Evolutionary conservation across 92 coral and sea anemone species (phyloP), one percentile per base, ranked within the genome.

Genomic region (Palythoa caribaeorum): DNA sequence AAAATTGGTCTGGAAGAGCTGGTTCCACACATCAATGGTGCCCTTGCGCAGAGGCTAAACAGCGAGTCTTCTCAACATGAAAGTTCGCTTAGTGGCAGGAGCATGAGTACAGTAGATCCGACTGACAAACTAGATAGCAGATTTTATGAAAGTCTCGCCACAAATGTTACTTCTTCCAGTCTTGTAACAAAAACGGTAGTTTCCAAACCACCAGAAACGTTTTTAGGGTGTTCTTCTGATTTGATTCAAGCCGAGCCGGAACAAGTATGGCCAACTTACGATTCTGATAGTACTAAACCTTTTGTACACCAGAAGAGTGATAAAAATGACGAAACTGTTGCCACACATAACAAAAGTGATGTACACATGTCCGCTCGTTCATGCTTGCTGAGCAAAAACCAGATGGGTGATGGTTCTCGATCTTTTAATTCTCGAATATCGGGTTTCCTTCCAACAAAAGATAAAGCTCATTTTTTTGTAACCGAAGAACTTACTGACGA

Each of bases 401-500:
- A 2, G 5, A 44, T 44, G 50, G 50, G 10, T 17, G n/a, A 36
- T 38, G 75, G 16, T 5, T 70, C 17, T 15, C 62, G 60, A 60
- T 37, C 11, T 38, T 15, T 9, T 11, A 8, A n/a, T 10, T 7
- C 13, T 6, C 60, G 13, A 21, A 16, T 59, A 12, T 70, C 85
- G 20, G 57, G 9, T 37, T 40, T 65, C 5, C 71, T n/a, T 10
- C 71, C 15, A 47, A 74, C 14, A 10, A 54, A 65, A 9, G 59
- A 70, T 13, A 62, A 71, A 73, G 44, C 78, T 28, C 37, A 78
- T 65, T 91, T 93, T 79, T 95, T 95, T 85, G 77, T 83, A 50
- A 95, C 98, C 1, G 96, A 93, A 6, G 94, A 93, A 72, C 73
- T 93, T 5, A 86, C 73, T 74, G 96, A 95, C 4, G 96, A 93